Base-by-base conservation (phyloP, 2,113 vertebrate species). In the Paradoxurus hermaphroditus region DNA sequence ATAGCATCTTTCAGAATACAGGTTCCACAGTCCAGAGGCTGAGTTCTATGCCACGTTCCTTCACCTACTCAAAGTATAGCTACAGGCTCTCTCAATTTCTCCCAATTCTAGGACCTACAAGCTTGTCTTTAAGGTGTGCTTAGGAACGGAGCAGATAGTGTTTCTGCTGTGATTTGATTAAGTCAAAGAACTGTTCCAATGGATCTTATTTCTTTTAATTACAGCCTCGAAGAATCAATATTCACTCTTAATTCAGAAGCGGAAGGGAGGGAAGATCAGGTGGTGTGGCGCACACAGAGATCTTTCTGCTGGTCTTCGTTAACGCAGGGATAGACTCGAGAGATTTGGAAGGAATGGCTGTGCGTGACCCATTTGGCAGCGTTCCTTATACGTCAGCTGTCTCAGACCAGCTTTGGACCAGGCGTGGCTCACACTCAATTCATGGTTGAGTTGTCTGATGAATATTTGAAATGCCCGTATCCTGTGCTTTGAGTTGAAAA, bases 161-260 rank as follows among this genome's bases (percentile, higher is more conserved):
- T 68, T 86, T 96, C 65, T 88, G 19, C 63, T 89, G 7, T 86
- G 62, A 93, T 21, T 85, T 59, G 27, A 90, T 87, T 78, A 89
- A 83, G n/a, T 59, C 23, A 77, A 89, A 70, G 70, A 93, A 82
- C 25, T 59, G 7, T 49, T 86, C 36, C 70, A 10, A 59, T 77
- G 93, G 49, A 81, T 81, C n/a, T 87, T 73, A 65, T 93, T 88
- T 79, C 16, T 90, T 44, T 92, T 56, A 75, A 53, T 83, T 88
- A 77, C 2, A 36, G 72, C 51, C 90, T 2, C 92, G 46, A 90
- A 59, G 46, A 86, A 70, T 84, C 56, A 87, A 44, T 83, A 91
- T 36, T 51, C 77, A 86, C 21, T 63, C 16, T 85, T 96, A 65
- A 36, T 31, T 94, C 56, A 67, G 15, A 82, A 97, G 21, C 70